Conservation (phyloP, 2,888 invertebrate species). For the Gisinianus flammeolus region DNA sequence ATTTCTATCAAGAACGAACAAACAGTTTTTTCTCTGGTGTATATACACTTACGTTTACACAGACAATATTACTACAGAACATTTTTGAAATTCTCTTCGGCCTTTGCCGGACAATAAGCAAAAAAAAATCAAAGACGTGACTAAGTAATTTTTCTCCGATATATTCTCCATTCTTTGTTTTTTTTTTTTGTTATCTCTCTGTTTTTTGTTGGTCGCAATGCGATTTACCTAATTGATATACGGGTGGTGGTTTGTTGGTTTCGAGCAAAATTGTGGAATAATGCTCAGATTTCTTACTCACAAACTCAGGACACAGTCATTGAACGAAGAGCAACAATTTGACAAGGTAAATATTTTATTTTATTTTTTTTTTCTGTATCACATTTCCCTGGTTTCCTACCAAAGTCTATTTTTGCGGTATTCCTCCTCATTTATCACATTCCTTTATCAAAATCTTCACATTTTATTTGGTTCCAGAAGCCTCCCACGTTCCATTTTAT, state of each 20-base stretch:
- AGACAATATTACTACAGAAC: too few relatives aligned
- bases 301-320: constrained; percentile 83
- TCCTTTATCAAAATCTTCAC: background rate
- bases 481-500: background rate
- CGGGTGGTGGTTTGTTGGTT: constrained; percentile 38
- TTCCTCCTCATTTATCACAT: background rate
- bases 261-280: constrained; percentile 63
- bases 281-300: constrained; percentile 86
- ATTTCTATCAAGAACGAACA: too few relatives aligned
- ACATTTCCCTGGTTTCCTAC: background rate
- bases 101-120: background rate
- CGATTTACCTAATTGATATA: constrained; percentile 3
- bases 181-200: background rate
- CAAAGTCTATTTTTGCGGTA: background rate
- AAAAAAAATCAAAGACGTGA: background rate
- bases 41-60: too few relatives aligned
- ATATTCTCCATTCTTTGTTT: too few relatives aligned
- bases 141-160: too few relatives aligned
- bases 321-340: constrained; percentile 77
- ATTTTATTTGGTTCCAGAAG: background rate
- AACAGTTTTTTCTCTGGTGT: too few relatives aligned
- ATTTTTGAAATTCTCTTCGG: too few relatives aligned
- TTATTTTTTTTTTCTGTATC: background rate
- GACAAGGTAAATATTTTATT: constrained; percentile 70
- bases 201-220: background rate